Evolutionary conservation across 2,888 invertebrate species (phyloP), one percentile per base, ranked within the genome.

Genomic region (Orthonevra nobilis): DNA sequence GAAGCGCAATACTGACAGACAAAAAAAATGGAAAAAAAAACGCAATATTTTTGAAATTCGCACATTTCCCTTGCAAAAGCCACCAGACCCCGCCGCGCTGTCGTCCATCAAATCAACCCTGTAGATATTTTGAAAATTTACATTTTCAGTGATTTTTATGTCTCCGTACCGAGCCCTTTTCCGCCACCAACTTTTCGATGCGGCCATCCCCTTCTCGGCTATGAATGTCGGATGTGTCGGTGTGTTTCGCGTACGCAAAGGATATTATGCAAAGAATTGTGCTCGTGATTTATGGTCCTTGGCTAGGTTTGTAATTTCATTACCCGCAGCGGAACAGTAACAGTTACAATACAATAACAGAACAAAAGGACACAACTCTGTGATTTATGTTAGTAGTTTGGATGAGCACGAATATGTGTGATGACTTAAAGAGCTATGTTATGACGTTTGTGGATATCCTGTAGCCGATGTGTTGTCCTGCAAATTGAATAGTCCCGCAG

Each of bases 261-360:
- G 34, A 70, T 28, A 58, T 64, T 77, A 77, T 72, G 70, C 64
- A 60, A 64, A 60, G 64, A 70, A 46, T 60, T 70, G 46, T 70
- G 52, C 56, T 36, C 34, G 69, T 77, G 77, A 77, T 72, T 77
- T 77, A 77, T 70, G 56, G 48, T 23, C 19, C 20, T 40, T 68
- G 32, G 52, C 44, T 60, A 61, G 60, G 52, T 73, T 75, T 63
- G 54, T 46, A 54, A 54, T 68, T 61, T 61, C 61, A 74, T 48
- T 61, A 60, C 48, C 61, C 68, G 34, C 48, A 46, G 40, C 12
- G 40, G 70, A 40, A 61, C 54, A 48, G 63, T 52, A 40, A 61
- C 54, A 48, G 63, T 52, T 58, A 58, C 32, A 46, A 30, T 52
- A 69, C 69, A 50, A 50, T 56, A 48, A 36, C 56, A 69, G 26